Evolutionary conservation across 2,888 invertebrate species (phyloP).

Genomic region (Dasypolia templi): DNA sequence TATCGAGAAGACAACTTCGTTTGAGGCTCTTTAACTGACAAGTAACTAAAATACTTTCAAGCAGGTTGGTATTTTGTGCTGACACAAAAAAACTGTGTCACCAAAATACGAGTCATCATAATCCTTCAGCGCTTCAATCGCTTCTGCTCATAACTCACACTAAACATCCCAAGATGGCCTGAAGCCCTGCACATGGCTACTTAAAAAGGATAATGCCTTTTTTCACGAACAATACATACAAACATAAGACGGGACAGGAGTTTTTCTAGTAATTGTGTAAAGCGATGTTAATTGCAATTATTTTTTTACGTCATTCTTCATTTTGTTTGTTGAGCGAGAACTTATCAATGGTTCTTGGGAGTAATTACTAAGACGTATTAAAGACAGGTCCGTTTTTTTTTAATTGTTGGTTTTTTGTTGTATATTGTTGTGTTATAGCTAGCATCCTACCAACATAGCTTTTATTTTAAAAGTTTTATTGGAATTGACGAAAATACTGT

Average conservation of each 20-base stretch:
- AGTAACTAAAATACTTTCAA: no score
- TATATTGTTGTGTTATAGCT: neutral
- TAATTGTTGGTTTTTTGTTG: neutral
- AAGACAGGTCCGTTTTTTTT: neutral
- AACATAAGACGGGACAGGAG: conserved; percentile 44
- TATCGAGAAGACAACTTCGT: neutral
- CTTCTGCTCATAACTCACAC: conserved; percentile 53
- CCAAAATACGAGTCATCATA: neutral
- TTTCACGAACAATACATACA: conserved; percentile 62
- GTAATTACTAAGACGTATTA: conserved; percentile 26
- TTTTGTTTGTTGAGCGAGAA: conserved; percentile 40
- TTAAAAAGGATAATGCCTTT: conserved; percentile 63
- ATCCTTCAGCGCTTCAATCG: conserved; percentile 19
- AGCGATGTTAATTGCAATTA: conserved; percentile 45
- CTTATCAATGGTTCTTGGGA: neutral
- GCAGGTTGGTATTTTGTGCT: no score
- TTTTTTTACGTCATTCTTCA: conserved; percentile 13
- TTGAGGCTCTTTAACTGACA: neutral
- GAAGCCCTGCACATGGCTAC: conserved; percentile 83
- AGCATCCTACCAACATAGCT: neutral
- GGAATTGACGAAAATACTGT: neutral
- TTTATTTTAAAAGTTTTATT: neutral
- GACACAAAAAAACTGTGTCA: no score
- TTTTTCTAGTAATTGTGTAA: conserved; percentile 64
- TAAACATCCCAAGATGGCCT: conserved; percentile 69